Evolutionary conservation across 2,113 vertebrate genomes (phyloP).

Genomic region (Pelobates fuscus): DNA sequence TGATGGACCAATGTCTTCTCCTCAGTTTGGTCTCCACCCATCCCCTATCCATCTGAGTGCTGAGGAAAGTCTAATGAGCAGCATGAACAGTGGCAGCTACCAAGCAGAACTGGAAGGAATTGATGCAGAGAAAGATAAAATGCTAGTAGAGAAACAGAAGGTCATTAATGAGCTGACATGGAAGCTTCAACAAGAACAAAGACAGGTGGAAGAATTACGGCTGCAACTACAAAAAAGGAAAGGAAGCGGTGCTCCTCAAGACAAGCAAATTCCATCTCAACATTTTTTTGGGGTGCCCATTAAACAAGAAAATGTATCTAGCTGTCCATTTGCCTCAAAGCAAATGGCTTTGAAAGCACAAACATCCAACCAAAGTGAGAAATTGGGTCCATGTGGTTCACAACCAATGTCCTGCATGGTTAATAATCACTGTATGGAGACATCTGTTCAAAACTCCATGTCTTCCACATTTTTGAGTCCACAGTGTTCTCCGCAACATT

Average conservation of each 20-base stretch:
- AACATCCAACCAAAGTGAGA: constrained; percentile 65
- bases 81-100: constrained; percentile 65
- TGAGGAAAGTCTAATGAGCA: constrained; percentile 78
- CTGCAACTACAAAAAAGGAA: constrained; percentile 93
- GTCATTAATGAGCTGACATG: constrained; percentile 97
- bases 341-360: constrained; percentile 63
- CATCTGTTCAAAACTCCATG: constrained; percentile 69
- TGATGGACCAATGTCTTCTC: constrained; percentile 86
- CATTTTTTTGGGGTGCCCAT: constrained; percentile 81
- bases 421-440: constrained; percentile 71
- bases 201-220: constrained; percentile 91
- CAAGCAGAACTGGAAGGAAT: constrained; percentile 73
- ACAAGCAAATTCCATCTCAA: constrained; percentile 61
- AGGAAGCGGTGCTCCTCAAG: constrained; percentile 68
- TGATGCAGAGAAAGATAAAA: constrained; percentile 94
- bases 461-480: constrained; percentile 90
- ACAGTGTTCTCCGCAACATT: constrained; percentile 91
- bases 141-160: constrained; percentile 98
- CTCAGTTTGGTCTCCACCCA: constrained; percentile 77
- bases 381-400: constrained; percentile 67
- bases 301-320: constrained; percentile 88
- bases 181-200: constrained; percentile 94
- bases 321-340: constrained; percentile 85
- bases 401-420: constrained; percentile 63
- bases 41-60: constrained; percentile 75